These are phyloP conservation scores for Lepidostoma basale DNA, from an alignment of 1,140 invertebrate genomes.

Conservation along the genomic window DNA sequence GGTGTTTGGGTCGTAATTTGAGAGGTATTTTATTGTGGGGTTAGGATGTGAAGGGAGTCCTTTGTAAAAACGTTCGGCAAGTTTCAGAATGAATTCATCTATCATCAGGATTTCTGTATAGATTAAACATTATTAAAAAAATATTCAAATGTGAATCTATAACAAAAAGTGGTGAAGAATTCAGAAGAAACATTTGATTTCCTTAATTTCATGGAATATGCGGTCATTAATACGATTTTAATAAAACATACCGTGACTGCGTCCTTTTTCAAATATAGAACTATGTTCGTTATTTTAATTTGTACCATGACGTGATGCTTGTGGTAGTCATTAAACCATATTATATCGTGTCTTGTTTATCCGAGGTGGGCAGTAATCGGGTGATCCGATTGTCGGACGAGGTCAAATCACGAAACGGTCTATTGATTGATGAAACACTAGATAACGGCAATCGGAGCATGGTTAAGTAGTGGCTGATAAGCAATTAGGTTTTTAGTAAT, in stretches of 20 bases:
- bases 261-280: background rate
- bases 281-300: constrained; percentile 17
- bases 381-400: background rate
- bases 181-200: too few relatives aligned
- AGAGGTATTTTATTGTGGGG: too few relatives aligned
- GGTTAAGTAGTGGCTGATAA: constrained; percentile 15
- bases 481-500: constrained; percentile 22
- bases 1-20: too few relatives aligned
- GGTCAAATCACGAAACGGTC: constrained; percentile 11
- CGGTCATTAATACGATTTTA: background rate
- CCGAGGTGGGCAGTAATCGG: constrained; percentile 20
- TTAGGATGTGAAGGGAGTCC: too few relatives aligned
- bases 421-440: background rate
- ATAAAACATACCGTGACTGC: constrained; percentile 4
- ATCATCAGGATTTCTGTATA: too few relatives aligned
- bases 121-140: too few relatives aligned
- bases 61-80: too few relatives aligned
- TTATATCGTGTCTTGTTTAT: constrained; percentile 33
- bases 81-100: too few relatives aligned
- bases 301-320: constrained; percentile 38
- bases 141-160: too few relatives aligned
- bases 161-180: too few relatives aligned
- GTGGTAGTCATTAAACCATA: constrained; percentile 29
- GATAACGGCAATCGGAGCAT: constrained; percentile 9
- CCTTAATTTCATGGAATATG: too few relatives aligned